Base-by-base conservation (phyloP, 2,797 vertebrate genomes). In the Numenius phaeopus region DNA sequence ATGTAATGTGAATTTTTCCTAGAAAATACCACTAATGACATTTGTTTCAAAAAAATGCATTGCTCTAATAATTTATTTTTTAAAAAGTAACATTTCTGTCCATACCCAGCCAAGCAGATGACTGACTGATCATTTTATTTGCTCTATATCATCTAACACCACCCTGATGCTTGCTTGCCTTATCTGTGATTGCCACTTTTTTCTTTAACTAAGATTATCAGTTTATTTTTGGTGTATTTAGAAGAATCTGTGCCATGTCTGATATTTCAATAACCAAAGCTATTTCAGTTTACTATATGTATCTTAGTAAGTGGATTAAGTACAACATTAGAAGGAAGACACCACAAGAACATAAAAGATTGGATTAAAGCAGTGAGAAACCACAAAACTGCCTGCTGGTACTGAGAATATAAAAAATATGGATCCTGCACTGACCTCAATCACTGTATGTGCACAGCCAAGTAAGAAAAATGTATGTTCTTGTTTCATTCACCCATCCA, bases 351-450 rank as follows among this genome's bases (percentile, higher is more conserved):
- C 37, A 71, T 37, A 54, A 77, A 87, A 70, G 34, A 87, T 3
- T 83, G 71, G 46, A 94, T 94, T 87, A 89, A 92, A 90, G 37
- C 59, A 89, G 47, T 83, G 67, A 79, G 78, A 94, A 59, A 87
- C n/a, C 64, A 34, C 59, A 83, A 87, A 95, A 64, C 20, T 42
- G 61, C 78, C 55, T 61, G 87, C 66, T 92, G 78, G 37, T 77
- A 73, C 17, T 82, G 47, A 85, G 47, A 89, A 87, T 57, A 96
- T 59, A 55, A 94, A 94, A 89, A 72, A 84, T 39, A 64, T 69
- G 42, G 50, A 92, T 30, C 22, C 10, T 47, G 47, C 21, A 44
- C 42, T 92, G 71, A 90, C 81, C 78, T 87, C 12, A 0, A 90
- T 64, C 66, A 49, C 40, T 85, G 3, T 23, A 52, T 24, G 52